Conservation (phyloP, 2,888 invertebrate genomes). For the Dryococelus australis region DNA sequence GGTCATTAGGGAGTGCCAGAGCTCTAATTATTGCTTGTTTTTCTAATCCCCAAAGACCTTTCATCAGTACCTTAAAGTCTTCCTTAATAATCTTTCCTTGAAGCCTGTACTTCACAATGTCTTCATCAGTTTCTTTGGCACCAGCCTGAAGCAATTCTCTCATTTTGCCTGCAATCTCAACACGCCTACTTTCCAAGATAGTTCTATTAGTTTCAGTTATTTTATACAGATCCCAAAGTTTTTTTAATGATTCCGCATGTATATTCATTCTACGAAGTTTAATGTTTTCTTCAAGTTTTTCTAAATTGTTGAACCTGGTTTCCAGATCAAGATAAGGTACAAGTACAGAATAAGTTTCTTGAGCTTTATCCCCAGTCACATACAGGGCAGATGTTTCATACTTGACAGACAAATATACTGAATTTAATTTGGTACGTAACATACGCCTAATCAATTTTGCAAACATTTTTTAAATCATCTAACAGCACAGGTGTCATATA, state of each 20-base stretch:
- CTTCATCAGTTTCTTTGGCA: conserved; percentile 56
- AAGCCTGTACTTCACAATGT: conserved; percentile 63
- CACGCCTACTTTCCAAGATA: conserved; percentile 63
- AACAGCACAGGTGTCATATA: neutral
- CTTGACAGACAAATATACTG: neutral
- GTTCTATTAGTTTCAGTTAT: conserved; percentile 62
- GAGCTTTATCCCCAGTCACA: conserved; percentile 74
- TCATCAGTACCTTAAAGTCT: conserved; percentile 70
- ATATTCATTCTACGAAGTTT: conserved; percentile 63
- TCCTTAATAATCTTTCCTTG: conserved; percentile 65
- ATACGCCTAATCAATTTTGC: neutral
- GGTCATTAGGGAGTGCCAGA: conserved; percentile 73
- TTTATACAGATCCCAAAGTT: conserved; percentile 69
- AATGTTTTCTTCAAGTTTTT: conserved; percentile 64
- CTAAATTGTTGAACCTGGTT: conserved; percentile 62
- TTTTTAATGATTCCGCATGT: conserved; percentile 64
- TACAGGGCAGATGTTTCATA: conserved; percentile 66
- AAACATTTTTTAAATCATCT: neutral
- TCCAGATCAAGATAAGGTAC: conserved; percentile 74
- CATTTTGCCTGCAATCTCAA: conserved; percentile 62
- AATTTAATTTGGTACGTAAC: neutral
- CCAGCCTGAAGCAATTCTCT: conserved; percentile 53
- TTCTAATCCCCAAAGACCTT: conserved; percentile 74
- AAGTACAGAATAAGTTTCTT: conserved; percentile 71
- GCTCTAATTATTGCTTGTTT: conserved; percentile 70